A percentile compares a stretch with the other conserved stretches of the same genome.
These are phyloP conservation scores for Danio tinwini DNA, from an alignment of 2,797 vertebrate species.

Conservation along the genomic window DNA sequence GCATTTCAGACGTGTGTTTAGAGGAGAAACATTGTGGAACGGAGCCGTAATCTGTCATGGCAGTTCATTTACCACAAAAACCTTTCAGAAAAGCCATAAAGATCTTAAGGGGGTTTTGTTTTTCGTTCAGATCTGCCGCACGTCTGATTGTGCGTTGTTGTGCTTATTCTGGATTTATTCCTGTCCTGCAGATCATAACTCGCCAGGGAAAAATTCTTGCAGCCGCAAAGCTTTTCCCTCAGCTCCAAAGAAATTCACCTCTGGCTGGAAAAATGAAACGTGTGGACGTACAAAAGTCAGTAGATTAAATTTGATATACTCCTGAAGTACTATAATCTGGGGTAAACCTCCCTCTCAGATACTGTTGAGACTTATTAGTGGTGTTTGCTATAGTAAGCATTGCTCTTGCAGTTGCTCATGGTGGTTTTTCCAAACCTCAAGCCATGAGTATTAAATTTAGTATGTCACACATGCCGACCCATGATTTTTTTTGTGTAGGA, in stretches of 20 bases:
- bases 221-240: conserved; percentile 47
- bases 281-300: conserved; percentile 63
- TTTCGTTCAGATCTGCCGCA: conserved; percentile 28
- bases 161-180: conserved; percentile 72
- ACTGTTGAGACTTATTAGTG: neutral
- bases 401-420: neutral
- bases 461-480: neutral
- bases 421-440: neutral
- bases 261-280: conserved; percentile 63
- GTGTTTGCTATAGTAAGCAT: neutral
- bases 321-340: conserved; percentile 67
- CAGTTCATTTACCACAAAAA: conserved; percentile 72
- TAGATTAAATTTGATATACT: conserved; percentile 68
- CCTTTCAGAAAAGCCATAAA: conserved; percentile 36
- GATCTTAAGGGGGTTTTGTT: conserved; percentile 33
- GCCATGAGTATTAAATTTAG: neutral
- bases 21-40: conserved; percentile 70
- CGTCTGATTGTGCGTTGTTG: conserved; percentile 65
- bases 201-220: conserved; percentile 55
- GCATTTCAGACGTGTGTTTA: conserved; percentile 58
- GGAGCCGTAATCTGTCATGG: conserved; percentile 70
- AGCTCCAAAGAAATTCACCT: conserved; percentile 67
- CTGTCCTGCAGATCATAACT: conserved; percentile 64
- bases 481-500: neutral
- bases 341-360: conserved; percentile 65